Conservation (phyloP, 2,797 vertebrate species). For the Gymnoscopelus braueri region DNA sequence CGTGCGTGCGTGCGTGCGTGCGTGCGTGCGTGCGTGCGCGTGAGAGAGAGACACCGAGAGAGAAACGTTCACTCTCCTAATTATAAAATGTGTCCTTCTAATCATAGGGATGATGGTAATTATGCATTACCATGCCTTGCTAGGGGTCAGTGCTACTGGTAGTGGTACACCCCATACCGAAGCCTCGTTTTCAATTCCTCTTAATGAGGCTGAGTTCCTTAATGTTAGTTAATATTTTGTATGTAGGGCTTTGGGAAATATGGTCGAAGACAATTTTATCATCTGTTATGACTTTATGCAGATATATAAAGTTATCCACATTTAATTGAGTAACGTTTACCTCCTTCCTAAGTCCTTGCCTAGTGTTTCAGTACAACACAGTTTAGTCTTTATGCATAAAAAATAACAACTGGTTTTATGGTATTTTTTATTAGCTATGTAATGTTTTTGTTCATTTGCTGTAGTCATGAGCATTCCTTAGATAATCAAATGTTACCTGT, state of each 20-base stretch:
- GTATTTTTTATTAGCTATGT: background rate
- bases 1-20: too few species aligned
- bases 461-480: too few species aligned
- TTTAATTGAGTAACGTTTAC: conserved; percentile 25
- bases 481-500: background rate
- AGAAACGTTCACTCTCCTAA: conserved; percentile 59
- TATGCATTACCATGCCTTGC: conserved; percentile 50
- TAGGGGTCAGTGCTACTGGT: conserved; percentile 50
- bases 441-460: background rate
- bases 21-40: too few species aligned
- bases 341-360: too few species aligned
- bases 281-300: conserved; percentile 37
- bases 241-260: conserved; percentile 53
- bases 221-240: conserved; percentile 58
- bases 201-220: conserved; percentile 65
- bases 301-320: conserved; percentile 10
- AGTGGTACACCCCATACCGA: conserved; percentile 17
- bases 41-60: conserved; percentile 23
- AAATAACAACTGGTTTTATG: background rate
- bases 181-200: conserved; percentile 48
- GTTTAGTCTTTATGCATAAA: background rate
- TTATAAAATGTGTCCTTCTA: conserved; percentile 62
- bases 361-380: too few species aligned
- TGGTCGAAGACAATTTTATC: conserved; percentile 50
- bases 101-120: conserved; percentile 60